phyloP scores from a whole-genome alignment of 2,113 vertebrate species.

The Galbula dea region DNA sequence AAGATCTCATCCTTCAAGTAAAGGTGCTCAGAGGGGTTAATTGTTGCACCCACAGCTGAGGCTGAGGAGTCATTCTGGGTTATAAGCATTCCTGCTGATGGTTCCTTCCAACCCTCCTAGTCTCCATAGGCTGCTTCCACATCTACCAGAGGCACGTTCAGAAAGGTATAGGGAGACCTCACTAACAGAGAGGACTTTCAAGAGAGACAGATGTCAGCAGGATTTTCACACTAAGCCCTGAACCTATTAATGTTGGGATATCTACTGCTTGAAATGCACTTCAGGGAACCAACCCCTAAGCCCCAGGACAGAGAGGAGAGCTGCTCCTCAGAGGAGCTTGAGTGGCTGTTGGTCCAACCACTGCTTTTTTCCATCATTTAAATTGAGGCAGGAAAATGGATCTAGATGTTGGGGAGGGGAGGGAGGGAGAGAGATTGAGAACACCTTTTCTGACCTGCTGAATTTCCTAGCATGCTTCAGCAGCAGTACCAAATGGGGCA shows the following conservation, averaged over 20 bases:
- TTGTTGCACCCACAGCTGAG: neutral
- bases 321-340: neutral
- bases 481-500: neutral
- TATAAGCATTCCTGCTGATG: neutral
- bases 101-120: neutral
- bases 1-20: neutral
- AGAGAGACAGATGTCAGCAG: too few relatives aligned
- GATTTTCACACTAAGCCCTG: too few relatives aligned
- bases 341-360: neutral
- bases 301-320: neutral
- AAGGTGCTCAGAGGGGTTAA: neutral
- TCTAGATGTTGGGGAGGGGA: neutral
- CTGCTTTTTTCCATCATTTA: neutral
- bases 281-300: neutral
- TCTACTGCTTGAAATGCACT: neutral
- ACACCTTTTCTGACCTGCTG: neutral
- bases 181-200: accelerated
- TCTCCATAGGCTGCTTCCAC: neutral
- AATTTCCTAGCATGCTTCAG: neutral
- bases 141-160: neutral
- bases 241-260: too few relatives aligned
- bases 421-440: too few relatives aligned
- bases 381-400: neutral
- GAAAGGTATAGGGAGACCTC: neutral
- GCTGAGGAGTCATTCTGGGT: neutral